Evolutionary conservation across 2,113 vertebrate species (phyloP).

Genomic region (Pitta sordida): DNA sequence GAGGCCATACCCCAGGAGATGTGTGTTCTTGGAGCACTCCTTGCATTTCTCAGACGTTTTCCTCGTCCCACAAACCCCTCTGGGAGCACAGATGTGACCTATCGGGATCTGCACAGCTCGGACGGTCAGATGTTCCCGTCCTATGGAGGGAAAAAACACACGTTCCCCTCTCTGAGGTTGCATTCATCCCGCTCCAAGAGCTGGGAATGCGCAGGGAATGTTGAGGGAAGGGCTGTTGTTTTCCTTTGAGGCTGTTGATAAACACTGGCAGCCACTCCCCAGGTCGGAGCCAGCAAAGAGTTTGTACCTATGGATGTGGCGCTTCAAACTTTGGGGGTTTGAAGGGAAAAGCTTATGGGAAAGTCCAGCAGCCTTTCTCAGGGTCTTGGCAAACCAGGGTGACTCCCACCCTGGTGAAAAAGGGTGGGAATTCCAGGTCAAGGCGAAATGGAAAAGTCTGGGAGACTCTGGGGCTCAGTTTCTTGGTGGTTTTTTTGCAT

Average conservation of each 20-base stretch:
- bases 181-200: background rate
- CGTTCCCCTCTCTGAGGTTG: conserved; percentile 37
- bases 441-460: background rate
- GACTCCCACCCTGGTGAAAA: background rate
- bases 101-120: background rate
- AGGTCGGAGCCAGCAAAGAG: background rate
- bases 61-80: conserved; percentile 6
- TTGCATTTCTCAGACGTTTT: background rate
- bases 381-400: background rate
- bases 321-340: background rate
- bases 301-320: background rate
- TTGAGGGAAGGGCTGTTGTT: background rate
- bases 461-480: background rate
- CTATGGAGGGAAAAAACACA: background rate
- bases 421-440: background rate
- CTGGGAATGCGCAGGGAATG: background rate
- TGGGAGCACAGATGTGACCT: background rate
- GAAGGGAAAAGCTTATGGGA: background rate
- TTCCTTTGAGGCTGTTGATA: background rate
- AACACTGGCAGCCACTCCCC: background rate
- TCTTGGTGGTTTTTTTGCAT: too few relatives aligned
- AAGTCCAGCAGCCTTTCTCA: background rate
- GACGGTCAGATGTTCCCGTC: background rate
- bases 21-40: background rate
- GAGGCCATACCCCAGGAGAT: background rate